Percentiles rank a stretch among this genome's conserved stretches.
Conservation (phyloP, 2,888 invertebrate genomes). For the Sesia apiformis region DNA sequence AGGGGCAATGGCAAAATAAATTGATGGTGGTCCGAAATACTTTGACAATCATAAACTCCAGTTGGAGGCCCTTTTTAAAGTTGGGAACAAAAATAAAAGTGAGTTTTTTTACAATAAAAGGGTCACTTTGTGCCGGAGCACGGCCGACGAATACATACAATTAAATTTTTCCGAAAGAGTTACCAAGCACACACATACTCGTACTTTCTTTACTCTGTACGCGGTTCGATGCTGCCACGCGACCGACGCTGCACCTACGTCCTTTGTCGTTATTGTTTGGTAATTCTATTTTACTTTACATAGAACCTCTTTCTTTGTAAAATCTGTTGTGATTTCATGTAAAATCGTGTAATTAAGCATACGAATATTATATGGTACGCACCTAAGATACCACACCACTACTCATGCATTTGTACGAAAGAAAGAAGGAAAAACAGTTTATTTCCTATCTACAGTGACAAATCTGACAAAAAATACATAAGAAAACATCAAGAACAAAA, state of each 20-base stretch:
- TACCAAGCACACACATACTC: constrained; percentile 13
- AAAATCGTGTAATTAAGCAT: no score
- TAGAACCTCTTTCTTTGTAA: no score
- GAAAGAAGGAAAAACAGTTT: no score
- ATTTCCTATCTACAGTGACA: no score
- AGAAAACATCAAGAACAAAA: no score
- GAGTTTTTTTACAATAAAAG: not conserved
- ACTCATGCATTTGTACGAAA: no score
- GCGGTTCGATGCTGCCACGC: not conserved
- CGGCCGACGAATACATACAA: constrained; percentile 11
- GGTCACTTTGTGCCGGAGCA: not conserved
- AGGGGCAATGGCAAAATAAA: constrained; percentile 28
- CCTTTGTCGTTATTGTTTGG: not conserved
- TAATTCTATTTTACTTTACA: not conserved
- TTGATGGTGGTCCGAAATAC: constrained; percentile 10
- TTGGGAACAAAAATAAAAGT: not conserved
- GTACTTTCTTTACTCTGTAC: not conserved
- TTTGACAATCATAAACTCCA: not conserved
- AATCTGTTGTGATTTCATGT: no score
- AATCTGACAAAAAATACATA: no score
- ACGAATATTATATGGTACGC: no score
- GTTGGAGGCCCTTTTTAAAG: not conserved
- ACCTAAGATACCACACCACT: no score
- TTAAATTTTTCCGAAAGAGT: constrained; percentile 24
- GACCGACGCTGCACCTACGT: not conserved